Evolutionary conservation across 2,797 vertebrate species (phyloP), one percentile per base, ranked within the genome.

Genomic region (Oreochromis grahami): DNA sequence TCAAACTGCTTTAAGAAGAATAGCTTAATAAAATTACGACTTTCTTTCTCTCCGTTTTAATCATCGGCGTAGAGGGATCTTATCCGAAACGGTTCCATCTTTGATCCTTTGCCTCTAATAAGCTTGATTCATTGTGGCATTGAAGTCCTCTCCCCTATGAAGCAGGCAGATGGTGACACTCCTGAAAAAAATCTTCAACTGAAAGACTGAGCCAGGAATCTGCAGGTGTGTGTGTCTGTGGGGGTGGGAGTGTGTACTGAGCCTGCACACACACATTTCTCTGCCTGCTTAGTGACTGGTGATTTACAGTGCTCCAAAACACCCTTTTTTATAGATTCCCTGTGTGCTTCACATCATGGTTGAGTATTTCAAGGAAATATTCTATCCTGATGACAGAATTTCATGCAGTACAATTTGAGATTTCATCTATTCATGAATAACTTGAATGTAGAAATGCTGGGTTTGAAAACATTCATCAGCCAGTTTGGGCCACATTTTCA

Each of bases 131-230:
- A 85, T 84, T 81, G 86, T 74, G 83, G 43, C 52, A 21, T 36
- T 88, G 85, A 84, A 89, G 80, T 81, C 77, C 29, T 81, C 82
- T 80, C 78, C 84, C 92, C 93, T 79, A 48, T 48, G 6, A 86
- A 87, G 92, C 13, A 45, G 81, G 86, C 94, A 95, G 93, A 95
- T 93, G 92, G 93, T 87, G 81, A 86, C 11, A 60, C 24, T 60
- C 50, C 12, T 83, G 80, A 89, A 89, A 86, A 86, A 85, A 58
- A 7, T 58, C 70, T 81, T 76, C 82, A 45, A 34, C 70, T 79
- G 76, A 77, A 10, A 29, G 36, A 78, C 19, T 1, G 68, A 83
- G 92, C 90, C 89, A 92, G 80, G 60, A 89, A 89, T 87, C 88
- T 89, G 88, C 51, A 78, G 48, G 84, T 77, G 80, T 80, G 82